Base-by-base conservation (phyloP, 2,797 vertebrate species). In the Apogon talboti region DNA sequence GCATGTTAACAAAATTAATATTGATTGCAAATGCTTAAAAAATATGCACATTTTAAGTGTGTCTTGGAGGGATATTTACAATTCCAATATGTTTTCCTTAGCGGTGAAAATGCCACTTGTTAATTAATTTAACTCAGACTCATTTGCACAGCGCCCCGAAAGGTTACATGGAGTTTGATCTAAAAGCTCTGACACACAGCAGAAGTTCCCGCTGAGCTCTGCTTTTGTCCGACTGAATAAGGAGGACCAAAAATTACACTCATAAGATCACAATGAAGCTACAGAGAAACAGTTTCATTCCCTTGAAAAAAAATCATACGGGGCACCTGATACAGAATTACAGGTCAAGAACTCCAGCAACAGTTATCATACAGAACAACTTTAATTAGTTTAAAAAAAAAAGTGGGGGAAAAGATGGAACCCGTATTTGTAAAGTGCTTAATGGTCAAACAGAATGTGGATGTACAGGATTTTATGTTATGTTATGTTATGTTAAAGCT, bases 151-250 rank as follows among this genome's bases (percentile, higher is more conserved):
- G 71, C 40, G 51, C 55, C 19, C 2, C 9, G 47, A 80, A 84
- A 86, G 67, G 78, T 60, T 62, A 60, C 30, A 1, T 1, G n/a
- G 41, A 21, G 61, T 60, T 74, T 63, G 66, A 86, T 77, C 51
- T 74, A 55, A 77, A 84, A 65, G 52, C 51, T 69, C 11, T 51
- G 82, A 79, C 78, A 71, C 46, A 10, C 42, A 78, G 76, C 72
- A 78, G 76, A 14, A 38, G 67, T 71, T 79, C 68, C 69, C 70
- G 49, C 68, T 2, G 68, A 0, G 43, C 57, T 55, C 37, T 0
- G 42, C 41, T 84, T 66, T 67, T 62, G 63, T 79, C 74, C 53
- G 33, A n/a, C 16, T 38, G 14, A 47, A 50, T 10, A 44, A 43
- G 6, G 62, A 60, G 33, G 60, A 56, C 19, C 19, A 62, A 54